Conservation (phyloP, 1,140 invertebrate genomes). For the Chelonus insularis region DNA sequence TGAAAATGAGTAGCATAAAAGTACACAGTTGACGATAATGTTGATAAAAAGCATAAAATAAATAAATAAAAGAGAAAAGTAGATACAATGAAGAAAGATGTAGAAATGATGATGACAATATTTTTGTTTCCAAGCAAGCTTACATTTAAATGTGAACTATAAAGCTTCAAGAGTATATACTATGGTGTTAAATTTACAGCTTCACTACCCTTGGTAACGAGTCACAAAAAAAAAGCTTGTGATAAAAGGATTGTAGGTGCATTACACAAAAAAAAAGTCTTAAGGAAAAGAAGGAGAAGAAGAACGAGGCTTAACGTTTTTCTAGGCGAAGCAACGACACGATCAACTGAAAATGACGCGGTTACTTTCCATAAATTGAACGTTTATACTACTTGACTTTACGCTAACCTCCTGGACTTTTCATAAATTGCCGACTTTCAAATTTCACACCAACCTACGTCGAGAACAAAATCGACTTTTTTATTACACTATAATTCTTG, state of each 20-base stretch:
- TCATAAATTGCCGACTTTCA: conserved; percentile 6
- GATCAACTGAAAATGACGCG: conserved; percentile 4
- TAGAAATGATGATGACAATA: background rate
- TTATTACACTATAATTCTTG: no score
- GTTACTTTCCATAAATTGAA: conserved; percentile 15
- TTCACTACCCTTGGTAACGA: conserved; percentile 13
- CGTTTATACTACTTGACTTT: conserved; percentile 2
- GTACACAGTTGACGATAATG: no score
- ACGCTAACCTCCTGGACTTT: background rate
- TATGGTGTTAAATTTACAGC: conserved; percentile 24
- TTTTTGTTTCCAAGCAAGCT: conserved; percentile 6
- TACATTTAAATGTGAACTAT: conserved; percentile 21
- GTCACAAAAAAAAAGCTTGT: background rate
- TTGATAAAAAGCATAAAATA: no score
- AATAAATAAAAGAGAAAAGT: no score
- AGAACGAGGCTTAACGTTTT: background rate
- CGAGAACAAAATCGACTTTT: no score
- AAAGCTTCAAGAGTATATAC: conserved; percentile 21
- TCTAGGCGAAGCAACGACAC: background rate
- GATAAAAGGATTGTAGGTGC: conserved; percentile 19
- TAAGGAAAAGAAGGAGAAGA: background rate
- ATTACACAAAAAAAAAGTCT: conserved; percentile 10
- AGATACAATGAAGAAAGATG: no score
- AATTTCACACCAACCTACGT: no score
- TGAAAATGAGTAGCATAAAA: no score